Conservation (phyloP, 2,113 vertebrate genomes). For the Trichomycterus rosablanca region DNA sequence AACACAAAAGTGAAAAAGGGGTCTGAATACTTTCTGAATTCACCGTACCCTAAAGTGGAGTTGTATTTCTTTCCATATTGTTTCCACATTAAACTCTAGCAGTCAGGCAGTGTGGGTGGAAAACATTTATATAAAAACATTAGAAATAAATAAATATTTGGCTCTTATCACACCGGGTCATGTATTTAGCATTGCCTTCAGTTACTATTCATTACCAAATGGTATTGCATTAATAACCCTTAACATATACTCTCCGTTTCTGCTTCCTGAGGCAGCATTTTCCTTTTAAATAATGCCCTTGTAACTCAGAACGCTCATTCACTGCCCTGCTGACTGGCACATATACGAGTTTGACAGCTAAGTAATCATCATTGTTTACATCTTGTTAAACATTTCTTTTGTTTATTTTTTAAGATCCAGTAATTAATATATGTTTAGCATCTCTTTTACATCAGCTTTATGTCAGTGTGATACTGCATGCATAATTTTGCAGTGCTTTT, state of each 20-base stretch:
- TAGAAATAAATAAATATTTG: no score
- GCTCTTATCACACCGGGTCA: neutral
- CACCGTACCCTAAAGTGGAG: no score
- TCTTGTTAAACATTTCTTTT: neutral
- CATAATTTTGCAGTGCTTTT: neutral
- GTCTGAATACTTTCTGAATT: no score
- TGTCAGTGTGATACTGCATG: neutral
- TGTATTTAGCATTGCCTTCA: neutral
- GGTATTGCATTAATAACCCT: constrained; percentile 24
- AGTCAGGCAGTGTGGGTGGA: no score
- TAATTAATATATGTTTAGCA: no score
- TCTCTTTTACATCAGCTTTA: neutral
- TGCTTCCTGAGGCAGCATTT: neutral
- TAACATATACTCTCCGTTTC: neutral
- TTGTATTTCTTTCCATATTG: no score
- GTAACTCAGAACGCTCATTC: constrained; percentile 5
- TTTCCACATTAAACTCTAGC: no score
- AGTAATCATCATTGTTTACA: constrained; percentile 11
- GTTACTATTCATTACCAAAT: constrained; percentile 20
- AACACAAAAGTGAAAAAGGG: no score
- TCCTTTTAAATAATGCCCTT: neutral
- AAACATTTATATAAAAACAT: no score
- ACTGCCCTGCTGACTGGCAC: constrained; percentile 14
- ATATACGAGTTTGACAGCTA: constrained; percentile 4
- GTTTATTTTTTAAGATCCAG: neutral